Evolutionary conservation across 1,140 invertebrate species (phyloP), one percentile per base, ranked within the genome.

Genomic region (Cotesia vestalis): DNA sequence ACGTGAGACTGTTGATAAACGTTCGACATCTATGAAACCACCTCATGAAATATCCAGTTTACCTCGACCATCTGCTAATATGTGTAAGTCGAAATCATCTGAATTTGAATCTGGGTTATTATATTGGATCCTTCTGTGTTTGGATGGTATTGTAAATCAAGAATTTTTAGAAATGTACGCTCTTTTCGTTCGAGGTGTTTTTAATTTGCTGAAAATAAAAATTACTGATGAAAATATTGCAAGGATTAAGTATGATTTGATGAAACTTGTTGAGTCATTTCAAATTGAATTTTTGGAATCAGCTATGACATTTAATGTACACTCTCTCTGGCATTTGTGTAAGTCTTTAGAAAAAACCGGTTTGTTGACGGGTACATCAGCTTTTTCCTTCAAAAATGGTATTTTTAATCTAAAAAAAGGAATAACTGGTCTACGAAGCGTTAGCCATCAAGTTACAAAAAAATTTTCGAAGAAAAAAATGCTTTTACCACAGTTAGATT

Each of bases 241-340:
- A 38, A 35, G 53, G 51, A 46, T 8, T n/a, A 11, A 73, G 62
- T 53, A 68, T 14, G 27, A 73, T 69, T 36, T 73, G 6, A 11
- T 52, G 9, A 17, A 63, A 53, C 69, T 73, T 52, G 64, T 73
- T 5, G 66, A 35, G 2, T 52, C 52, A 62, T 68, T 34, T 53
- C 17, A 73, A 55, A 69, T 68, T 27, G 36, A 67, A 12, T 73
- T 69, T 35, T 55, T 53, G 3, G 17, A 67, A 57, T 2, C n/a
- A 9, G 53, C 34, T 9, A 61, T 69, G 66, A 68, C 64, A 14
- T 73, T 68, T 27, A 73, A 73, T 68, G 4, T 67, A 27, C 72
- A 73, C 62, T 63, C 64, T 4, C 4, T 69, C 5, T 38, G 61
- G 4, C 72, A 73, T 57, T 40, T 68, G 20, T 2, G 27, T 57